A percentile compares a stretch with the other conserved stretches of the same genome.
phyloP scores from a whole-genome alignment of 2,113 vertebrate species.

The Paracanthobrama guichenoti region DNA sequence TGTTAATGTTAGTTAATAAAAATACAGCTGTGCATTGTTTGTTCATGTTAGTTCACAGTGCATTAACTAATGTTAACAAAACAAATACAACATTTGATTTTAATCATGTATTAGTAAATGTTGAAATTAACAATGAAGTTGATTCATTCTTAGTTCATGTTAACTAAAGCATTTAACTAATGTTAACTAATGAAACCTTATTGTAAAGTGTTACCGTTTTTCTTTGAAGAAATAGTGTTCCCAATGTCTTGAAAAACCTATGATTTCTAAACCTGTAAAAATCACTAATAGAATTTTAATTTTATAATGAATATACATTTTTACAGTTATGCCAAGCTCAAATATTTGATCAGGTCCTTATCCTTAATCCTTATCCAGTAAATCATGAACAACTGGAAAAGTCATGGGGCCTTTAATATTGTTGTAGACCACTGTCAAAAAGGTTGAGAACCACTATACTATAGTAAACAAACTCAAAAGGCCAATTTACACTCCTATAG shows the following conservation, averaged over 20 bases:
- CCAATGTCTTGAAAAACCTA: not conserved
- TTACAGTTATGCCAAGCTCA: not conserved
- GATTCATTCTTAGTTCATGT: too few species aligned
- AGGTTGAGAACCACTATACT: not conserved
- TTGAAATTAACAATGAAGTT: too few species aligned
- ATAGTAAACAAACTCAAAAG: not conserved
- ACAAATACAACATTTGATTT: too few species aligned
- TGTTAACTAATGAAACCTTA: too few species aligned
- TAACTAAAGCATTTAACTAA: too few species aligned
- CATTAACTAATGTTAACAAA: too few species aligned
- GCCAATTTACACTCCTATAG: not conserved
- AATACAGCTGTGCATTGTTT: too few species aligned
- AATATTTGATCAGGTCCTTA: not conserved
- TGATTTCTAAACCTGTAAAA: not conserved
- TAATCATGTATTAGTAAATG: too few species aligned
- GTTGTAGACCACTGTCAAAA: not conserved
- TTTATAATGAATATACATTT: not conserved
- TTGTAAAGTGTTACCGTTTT: too few species aligned
- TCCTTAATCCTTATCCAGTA: not conserved
- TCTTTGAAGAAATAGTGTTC: not conserved
- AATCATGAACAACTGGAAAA: not conserved
- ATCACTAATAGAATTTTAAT: not conserved
- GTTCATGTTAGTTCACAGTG: too few species aligned
- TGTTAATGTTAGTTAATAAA: too few species aligned
- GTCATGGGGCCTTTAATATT: not conserved